A percentile compares a stretch with the other conserved stretches of the same genome.
Evolutionary conservation across 2,888 invertebrate species (phyloP).

Genomic region (Agrochola macilenta): DNA sequence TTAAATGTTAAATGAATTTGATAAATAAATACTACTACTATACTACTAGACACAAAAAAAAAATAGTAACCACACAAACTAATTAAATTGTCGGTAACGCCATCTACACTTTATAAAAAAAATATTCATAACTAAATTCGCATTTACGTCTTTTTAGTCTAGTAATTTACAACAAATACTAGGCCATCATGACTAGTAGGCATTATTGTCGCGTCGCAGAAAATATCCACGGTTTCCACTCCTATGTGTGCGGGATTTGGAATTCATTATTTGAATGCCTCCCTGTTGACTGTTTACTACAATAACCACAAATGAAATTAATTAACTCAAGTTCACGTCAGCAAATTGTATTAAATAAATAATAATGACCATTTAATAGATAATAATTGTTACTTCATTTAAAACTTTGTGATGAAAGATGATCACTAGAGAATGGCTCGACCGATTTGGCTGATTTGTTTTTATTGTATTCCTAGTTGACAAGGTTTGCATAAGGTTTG

Average conservation of each 20-base stretch:
- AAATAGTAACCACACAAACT: background rate
- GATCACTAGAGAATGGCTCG: no score
- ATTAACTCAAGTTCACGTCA: background rate
- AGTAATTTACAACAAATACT: slow-evolving; percentile 69
- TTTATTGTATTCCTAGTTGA: no score
- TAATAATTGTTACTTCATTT: background rate
- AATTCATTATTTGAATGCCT: slow-evolving; percentile 15
- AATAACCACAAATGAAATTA: slow-evolving; percentile 1
- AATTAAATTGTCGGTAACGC: slow-evolving; percentile 8
- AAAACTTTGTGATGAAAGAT: background rate
- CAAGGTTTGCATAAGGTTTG: no score
- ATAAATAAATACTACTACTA: background rate
- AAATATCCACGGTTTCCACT: slow-evolving; percentile 12
- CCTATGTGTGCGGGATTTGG: slow-evolving; percentile 10
- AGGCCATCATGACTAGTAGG: slow-evolving; percentile 65
- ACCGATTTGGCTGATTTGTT: no score
- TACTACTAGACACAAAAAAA: background rate
- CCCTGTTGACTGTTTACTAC: slow-evolving; percentile 1
- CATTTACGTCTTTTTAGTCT: slow-evolving; percentile 70
- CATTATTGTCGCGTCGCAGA: slow-evolving; percentile 25
- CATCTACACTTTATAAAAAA: slow-evolving; percentile 12
- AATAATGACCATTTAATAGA: background rate
- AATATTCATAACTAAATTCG: slow-evolving; percentile 2
- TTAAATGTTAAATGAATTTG: background rate
- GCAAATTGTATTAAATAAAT: background rate